A percentile compares a stretch with the other conserved stretches of the same genome.
Evolutionary conservation across 2,113 vertebrate genomes (phyloP).

Genomic region (Crotalus viridis): DNA sequence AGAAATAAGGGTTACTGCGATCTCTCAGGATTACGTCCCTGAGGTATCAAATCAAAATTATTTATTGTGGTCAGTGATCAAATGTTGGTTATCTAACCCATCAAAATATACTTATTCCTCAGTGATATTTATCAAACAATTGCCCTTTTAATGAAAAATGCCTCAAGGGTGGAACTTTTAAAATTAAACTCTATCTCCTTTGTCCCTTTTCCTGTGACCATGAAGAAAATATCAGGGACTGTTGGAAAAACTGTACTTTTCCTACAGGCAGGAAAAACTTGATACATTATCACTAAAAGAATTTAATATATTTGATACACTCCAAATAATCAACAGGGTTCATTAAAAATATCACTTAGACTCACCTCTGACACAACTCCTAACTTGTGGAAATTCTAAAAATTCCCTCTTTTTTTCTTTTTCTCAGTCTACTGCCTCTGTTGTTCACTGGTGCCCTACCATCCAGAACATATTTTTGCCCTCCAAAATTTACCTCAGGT

Average conservation of each 20-base stretch:
- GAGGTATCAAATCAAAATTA: background rate
- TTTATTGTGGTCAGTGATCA: background rate
- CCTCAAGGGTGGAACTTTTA: background rate
- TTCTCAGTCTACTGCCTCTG: background rate
- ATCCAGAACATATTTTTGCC: fast-evolving
- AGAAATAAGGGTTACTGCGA: background rate
- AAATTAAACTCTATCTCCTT: background rate
- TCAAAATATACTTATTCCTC: background rate
- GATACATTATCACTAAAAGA: background rate
- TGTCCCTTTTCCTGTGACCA: background rate
- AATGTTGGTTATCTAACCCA: background rate
- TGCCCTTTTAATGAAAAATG: background rate
- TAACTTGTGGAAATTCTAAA: background rate
- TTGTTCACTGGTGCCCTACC: background rate
- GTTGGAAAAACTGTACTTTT: background rate
- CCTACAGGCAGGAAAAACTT: background rate
- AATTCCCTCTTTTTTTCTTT: background rate
- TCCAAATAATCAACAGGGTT: background rate
- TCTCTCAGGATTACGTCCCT: background rate
- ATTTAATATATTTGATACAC: background rate
- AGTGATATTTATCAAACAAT: background rate
- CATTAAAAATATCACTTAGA: background rate
- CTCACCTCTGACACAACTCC: background rate
- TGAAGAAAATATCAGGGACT: background rate
- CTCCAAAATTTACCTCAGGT: background rate